Evolutionary conservation across 2,888 invertebrate genomes (phyloP), one percentile per base, ranked within the genome.

Genomic region (Cyrtodaria siliqua): DNA sequence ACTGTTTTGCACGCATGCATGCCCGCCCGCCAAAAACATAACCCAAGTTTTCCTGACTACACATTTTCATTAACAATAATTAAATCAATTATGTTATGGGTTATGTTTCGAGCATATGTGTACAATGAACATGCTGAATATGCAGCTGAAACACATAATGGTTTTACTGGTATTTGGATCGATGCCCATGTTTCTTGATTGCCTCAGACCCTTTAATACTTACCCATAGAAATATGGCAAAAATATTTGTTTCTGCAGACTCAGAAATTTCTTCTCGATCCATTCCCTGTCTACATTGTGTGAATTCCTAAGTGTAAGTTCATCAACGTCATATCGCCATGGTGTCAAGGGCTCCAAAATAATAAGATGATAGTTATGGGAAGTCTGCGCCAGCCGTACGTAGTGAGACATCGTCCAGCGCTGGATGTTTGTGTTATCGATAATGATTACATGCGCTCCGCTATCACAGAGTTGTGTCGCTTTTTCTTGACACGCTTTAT

Each of bases 401-500:
- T 93, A 93, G 33, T 70, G 71, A 18, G 87, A 82, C 86, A 92
- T 89, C 75, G 93, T 92, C 92, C 93, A 92, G 33, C 82, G 75
- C 33, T 81, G 83, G 2, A 93, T 86, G 76, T 93, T 92, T 42
- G 93, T 92, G 83, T 93, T 93, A 83, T 93, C 93, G 49, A 93
- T 90, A 20, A 93, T 83, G 2, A 93, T 83, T 0, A 90, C 82
- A 3, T 74, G 83, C 2, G 33, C 71, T 0, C 82, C 82, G 23
- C 77, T 77, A n/a, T 77, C 57, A 70, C 91, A 91, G 1, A 88
- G 86, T 4, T 72, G 61, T 18, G 76, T 61, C 0, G 92, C 92
- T 38, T 84, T 88, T 9, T 79, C 23, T 59, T 91, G 89, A 73
- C 92, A 93, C 29, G 66, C 60, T 40, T 82, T 69, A 69, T 93